phyloP scores from a whole-genome alignment of 2,888 invertebrate genomes.

The Diaprepes abbreviatus region DNA sequence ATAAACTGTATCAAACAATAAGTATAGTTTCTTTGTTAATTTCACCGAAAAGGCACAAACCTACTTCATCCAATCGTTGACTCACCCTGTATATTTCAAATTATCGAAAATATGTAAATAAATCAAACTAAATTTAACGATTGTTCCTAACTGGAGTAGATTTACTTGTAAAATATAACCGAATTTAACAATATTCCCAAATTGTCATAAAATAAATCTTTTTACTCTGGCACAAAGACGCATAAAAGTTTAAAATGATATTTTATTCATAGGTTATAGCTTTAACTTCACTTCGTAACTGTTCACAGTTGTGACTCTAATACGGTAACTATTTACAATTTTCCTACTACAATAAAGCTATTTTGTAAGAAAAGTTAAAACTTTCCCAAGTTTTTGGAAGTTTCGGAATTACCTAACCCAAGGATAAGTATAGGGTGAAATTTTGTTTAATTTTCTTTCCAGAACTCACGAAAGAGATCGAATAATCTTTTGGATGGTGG shows the following conservation, averaged over 20 bases:
- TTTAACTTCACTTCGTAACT: slow-evolving; percentile 30
- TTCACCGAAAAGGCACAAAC: too few relatives aligned
- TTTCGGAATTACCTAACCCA: slow-evolving; percentile 26
- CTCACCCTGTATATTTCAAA: too few relatives aligned
- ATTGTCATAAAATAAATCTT: slow-evolving; percentile 14
- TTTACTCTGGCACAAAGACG: not conserved
- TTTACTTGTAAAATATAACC: not conserved
- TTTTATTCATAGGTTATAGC: slow-evolving; percentile 34
- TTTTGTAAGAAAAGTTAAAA: slow-evolving; percentile 34
- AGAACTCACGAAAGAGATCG: too few relatives aligned
- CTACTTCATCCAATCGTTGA: too few relatives aligned
- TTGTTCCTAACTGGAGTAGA: not conserved
- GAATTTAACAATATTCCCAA: not conserved
- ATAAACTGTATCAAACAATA: too few relatives aligned
- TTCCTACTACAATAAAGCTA: slow-evolving; percentile 39
- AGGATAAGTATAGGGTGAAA: slow-evolving; percentile 23
- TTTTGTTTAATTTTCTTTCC: slow-evolving; percentile 23
- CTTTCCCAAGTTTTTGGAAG: slow-evolving; percentile 28
- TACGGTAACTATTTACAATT: slow-evolving; percentile 45
- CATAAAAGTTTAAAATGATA: slow-evolving; percentile 28
- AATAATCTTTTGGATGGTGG: too few relatives aligned
- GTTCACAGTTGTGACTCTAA: slow-evolving; percentile 23
- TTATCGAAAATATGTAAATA: too few relatives aligned
- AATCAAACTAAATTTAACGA: not conserved
- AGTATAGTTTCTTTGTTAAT: too few relatives aligned